Percentiles rank a stretch among this genome's conserved stretches.
Conservation (phyloP, 1,140 invertebrate species). For the Calephelis nemesis region DNA sequence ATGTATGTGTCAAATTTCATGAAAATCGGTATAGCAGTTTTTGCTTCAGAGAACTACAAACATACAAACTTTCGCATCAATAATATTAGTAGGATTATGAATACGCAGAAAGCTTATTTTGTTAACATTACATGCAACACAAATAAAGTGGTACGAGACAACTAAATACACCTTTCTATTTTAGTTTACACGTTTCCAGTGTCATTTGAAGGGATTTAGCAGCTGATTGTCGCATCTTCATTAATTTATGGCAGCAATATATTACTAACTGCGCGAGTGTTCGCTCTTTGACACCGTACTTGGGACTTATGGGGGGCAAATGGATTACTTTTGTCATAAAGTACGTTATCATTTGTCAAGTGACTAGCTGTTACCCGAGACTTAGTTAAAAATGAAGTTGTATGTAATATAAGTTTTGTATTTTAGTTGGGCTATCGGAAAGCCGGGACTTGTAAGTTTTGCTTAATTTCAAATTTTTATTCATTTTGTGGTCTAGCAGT, state of each 20-base stretch:
- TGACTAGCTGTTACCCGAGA: background rate
- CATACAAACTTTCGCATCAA: no score
- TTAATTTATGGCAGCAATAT: conserved; percentile 38
- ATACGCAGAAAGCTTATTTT: background rate
- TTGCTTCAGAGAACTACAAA: no score
- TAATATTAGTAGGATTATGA: background rate
- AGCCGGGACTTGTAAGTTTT: no score
- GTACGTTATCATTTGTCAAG: background rate
- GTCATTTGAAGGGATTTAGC: conserved; percentile 28
- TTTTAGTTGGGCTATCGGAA: no score
- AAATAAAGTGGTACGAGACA: background rate
- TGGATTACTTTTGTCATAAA: conserved; percentile 1
- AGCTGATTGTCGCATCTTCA: conserved; percentile 37
- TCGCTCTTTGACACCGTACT: conserved; percentile 28
- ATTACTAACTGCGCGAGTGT: conserved; percentile 33
- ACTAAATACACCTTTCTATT: conserved; percentile 3
- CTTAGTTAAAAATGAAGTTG: no score
- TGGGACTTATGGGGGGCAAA: conserved; percentile 17
- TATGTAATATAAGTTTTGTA: no score
- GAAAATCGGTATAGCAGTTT: no score
- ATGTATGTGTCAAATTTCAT: no score
- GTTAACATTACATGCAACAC: background rate
- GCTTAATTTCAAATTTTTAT: no score
- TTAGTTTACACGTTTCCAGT: conserved; percentile 5
- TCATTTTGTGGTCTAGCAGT: no score